Base-by-base conservation (phyloP, 2,113 vertebrate species). In the Otis tarda region DNA sequence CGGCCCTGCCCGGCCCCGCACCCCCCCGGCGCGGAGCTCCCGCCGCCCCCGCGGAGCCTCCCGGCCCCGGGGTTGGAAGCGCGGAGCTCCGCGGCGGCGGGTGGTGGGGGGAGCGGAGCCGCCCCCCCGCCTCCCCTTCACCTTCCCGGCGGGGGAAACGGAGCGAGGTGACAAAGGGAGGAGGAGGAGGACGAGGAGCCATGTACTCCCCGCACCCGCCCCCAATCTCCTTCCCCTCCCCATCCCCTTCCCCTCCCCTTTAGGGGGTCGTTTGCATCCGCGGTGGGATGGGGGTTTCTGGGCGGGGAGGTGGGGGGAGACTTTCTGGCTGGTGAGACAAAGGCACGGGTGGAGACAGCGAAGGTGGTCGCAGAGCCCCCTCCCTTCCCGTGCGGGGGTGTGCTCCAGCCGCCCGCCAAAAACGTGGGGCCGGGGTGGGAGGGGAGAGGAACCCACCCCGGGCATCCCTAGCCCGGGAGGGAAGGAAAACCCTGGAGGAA, bases 71-170 rank as follows among this genome's bases (percentile, higher is more conserved):
- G 37, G 37, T 37, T 37, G 37, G 37, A 37, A 37, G 37, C 56
- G 71, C 70, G 76, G 89, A 89, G 92, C 94, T 86, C 83, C 71
- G 7, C 49, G 89, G 94, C 89, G 89, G 70, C 61, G n/a, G 70
- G 39, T 24, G 37, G 65, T 14, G 39, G 28, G n/a, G 41, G 63
- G 14, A 69, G 25, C 24, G 18, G 35, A 10, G 74, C n/a, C 74
- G 18, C 15, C n/a, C 7, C 7, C 22, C n/a, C 31, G 14, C 24
- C 28, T n/a, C 17, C 37, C 17, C 53, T 12, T 67, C 71, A 47
- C 33, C 71, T 73, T 65, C 6, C n/a, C 39, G 24, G 16, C 12
- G 57, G 35, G 39, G 41, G 10, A 53, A 65, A 45, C 41, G 25
- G 35, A 63, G 24, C 7, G 25, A 45, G 45, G 45, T 39, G 57